Conservation (phyloP, 2,113 vertebrate genomes). For the Tetraodon nigroviridis region DNA sequence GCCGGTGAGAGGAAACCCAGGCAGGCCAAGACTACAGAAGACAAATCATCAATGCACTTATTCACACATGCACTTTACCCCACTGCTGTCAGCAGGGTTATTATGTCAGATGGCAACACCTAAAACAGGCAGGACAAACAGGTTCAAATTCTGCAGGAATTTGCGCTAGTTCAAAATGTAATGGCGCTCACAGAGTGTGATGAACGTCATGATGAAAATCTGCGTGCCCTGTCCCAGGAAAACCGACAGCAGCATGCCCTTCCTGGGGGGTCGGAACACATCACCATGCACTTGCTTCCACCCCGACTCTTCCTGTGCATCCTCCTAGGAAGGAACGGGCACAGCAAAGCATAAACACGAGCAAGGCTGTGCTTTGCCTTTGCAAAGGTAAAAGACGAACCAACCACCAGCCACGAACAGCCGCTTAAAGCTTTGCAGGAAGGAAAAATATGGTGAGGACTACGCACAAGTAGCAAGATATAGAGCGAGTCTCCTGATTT, state of each 20-base stretch:
- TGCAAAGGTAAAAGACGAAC: slow-evolving; percentile 10
- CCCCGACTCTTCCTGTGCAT: slow-evolving; percentile 97
- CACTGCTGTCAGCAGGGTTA: not conserved
- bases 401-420: slow-evolving; percentile 45
- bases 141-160: too few species aligned
- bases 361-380: not conserved
- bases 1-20: slow-evolving; percentile 97
- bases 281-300: slow-evolving; percentile 99
- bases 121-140: not conserved
- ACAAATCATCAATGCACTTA: slow-evolving; percentile 8
- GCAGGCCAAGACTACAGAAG: slow-evolving; percentile 87
- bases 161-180: not conserved
- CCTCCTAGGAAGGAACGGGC: slow-evolving; percentile 77
- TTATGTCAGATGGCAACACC: not conserved
- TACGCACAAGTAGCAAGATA: slow-evolving; percentile 39
- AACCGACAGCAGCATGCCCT: slow-evolving; percentile 94
- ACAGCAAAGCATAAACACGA: slow-evolving; percentile 12
- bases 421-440: slow-evolving; percentile 15
- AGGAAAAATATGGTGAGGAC: slow-evolving; percentile 10
- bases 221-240: slow-evolving; percentile 96
- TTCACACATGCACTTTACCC: not conserved
- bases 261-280: slow-evolving; percentile 92
- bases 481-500: slow-evolving; percentile 31
- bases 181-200: slow-evolving; percentile 89
- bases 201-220: slow-evolving; percentile 99